Evolutionary conservation across 2,113 vertebrate genomes (phyloP).

Genomic region (Campylorhamphus procurvoides): DNA sequence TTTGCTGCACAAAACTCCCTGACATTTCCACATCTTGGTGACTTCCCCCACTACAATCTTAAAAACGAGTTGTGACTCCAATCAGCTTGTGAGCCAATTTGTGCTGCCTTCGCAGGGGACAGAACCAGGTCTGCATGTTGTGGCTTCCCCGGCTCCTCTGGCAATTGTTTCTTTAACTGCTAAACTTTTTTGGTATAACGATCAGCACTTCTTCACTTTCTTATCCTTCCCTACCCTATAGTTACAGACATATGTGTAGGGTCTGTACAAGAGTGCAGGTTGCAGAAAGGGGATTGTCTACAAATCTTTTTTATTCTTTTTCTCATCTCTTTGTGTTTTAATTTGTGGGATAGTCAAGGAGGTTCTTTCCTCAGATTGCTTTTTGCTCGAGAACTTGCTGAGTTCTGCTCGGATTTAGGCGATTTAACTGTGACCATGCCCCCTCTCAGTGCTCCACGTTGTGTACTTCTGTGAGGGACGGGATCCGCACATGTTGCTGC

Average conservation of each 20-base stretch:
- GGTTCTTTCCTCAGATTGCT: neutral
- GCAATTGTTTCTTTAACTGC: neutral
- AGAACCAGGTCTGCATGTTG: conserved; percentile 1
- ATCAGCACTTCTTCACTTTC: neutral
- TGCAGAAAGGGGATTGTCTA: neutral
- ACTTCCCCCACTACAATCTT: conserved; percentile 2
- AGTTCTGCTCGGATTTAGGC: neutral
- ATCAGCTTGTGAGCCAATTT: neutral
- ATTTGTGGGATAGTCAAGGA: neutral
- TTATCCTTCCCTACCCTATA: neutral
- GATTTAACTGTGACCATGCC: neutral
- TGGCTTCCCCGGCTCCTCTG: neutral
- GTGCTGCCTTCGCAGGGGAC: neutral
- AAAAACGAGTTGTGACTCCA: neutral
- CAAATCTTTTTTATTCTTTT: neutral
- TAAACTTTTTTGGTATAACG: conserved; percentile 5
- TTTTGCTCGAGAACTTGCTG: neutral
- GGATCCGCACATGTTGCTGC: neutral
- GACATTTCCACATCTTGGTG: conserved; percentile 50
- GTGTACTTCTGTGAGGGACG: neutral
- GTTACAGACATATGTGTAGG: neutral
- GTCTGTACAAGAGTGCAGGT: neutral
- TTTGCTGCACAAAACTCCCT: conserved; percentile 25
- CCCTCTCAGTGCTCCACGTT: rapidly evolving
- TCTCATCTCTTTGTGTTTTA: neutral